Evolutionary conservation across 2,113 vertebrate species (phyloP), one percentile per base, ranked within the genome.

Genomic region (Hemibagrus wyckioides): DNA sequence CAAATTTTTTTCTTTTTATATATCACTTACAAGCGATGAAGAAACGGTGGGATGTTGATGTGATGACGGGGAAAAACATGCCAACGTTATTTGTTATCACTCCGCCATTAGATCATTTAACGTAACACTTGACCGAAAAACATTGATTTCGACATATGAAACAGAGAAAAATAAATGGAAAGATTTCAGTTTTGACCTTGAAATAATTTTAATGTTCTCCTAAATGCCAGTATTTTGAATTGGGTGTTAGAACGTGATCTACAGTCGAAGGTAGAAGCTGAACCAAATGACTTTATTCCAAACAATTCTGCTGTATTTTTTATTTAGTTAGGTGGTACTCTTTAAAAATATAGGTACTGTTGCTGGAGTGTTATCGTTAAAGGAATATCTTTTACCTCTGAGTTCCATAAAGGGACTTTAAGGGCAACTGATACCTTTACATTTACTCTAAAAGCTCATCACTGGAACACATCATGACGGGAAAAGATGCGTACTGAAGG

Each of bases 21-120:
- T 36, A 48, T 39, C 30, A 63, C 73, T 25, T 85, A 36, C 33
- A 57, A 69, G 85, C n/a, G 85, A 67, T 86, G 76, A 52, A 67
- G 73, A 79, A 44, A 63, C 61, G 4, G 11, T 76, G 71, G 59
- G 21, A 39, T 11, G 25, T 50, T 7, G 44, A 48, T 7, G n/a
- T 33, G 28, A 52, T 65, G n/a, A 14, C 1, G 9, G 50, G 30
- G 33, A 54, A 57, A 85, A 77, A 48, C 21, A 71, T 76, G 69
- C 36, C 57, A 79, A 85, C n/a, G 8, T 76, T 85, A 54, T 36
- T 15, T 61, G 73, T 61, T 41, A 30, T 79, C 57, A n/a, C 13
- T 80, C n/a, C 52, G 41, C 57, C n/a, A 63, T 59, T 52, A 65
- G 11, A 76, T 48, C 15, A 87, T 75, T 82, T 61, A 75, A 59